Evolutionary conservation across 1,140 invertebrate genomes (phyloP).

Genomic region (Dreissena polymorpha): DNA sequence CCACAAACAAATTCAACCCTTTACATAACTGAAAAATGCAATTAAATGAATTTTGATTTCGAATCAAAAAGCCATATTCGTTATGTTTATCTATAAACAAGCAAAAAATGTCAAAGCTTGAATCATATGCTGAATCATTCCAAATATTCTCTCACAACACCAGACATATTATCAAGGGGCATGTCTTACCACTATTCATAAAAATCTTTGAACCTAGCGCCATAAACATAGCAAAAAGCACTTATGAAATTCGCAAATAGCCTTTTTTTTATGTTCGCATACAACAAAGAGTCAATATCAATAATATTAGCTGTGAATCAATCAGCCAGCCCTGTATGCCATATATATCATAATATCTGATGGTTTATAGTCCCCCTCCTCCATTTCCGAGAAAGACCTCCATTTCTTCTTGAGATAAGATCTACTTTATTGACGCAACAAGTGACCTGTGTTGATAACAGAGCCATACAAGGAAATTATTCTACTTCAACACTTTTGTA

Average conservation of each 20-base stretch:
- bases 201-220: too few species aligned
- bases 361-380: not conserved
- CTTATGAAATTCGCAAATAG: not conserved
- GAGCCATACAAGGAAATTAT: not conserved
- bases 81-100: too few species aligned
- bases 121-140: too few species aligned
- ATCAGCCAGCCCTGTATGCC: not conserved
- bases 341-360: not conserved
- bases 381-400: not conserved
- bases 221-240: not conserved
- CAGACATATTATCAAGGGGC: too few species aligned
- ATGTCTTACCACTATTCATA: too few species aligned
- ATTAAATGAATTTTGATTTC: too few species aligned
- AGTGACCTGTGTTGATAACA: not conserved
- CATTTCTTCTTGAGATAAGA: not conserved
- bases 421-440: not conserved
- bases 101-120: too few species aligned
- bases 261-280: not conserved
- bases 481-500: not conserved
- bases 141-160: too few species aligned
- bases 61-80: too few species aligned
- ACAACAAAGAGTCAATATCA: slow-evolving; percentile 1
- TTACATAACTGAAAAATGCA: too few species aligned
- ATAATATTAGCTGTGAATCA: slow-evolving; percentile 2
- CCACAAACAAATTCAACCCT: too few species aligned